Evolutionary conservation across 2,113 vertebrate species (phyloP), one percentile per base, ranked within the genome.

Genomic region (Sitta europaea): DNA sequence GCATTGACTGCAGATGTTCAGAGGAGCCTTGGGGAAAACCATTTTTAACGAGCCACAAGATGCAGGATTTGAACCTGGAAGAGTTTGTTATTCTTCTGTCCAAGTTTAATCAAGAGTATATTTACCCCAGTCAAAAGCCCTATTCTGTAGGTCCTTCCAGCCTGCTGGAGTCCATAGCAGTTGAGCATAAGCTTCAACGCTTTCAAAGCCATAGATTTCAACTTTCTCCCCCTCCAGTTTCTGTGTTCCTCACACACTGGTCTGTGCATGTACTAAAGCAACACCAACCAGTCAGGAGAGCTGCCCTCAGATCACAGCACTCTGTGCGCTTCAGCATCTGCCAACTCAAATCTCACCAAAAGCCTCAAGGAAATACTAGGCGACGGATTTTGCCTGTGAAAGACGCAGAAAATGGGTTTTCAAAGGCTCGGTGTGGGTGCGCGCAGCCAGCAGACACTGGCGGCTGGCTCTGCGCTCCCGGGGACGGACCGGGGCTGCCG

Each of bases 301-400:
- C 33, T 85, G 66, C 51, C 63, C 8, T 8, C 57, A 88, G 70
- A 82, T 90, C 88, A 47, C 24, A 92, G 85, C 4, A 3, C 38
- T 82, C 68, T 50, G 14, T 27, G 24, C 54, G 18, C 59, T 3
- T 1, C 2, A 6, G 58, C 66, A 70, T 1, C 3, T 35, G 88
- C 96, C 94, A 95, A 88, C 47, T 22, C 71, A 92, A 90, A 88
- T 51, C 58, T 80, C 74, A 67, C 48, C 72, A 29, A n/a, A 86
- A 62, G 62, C 48, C 2, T 0, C 1, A 2, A n/a, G 51, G 85
- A 88, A 94, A 73, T 25, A 66, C 1, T 12, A 20, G 3, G 33
- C 0, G 1, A 27, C 0, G 0, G 10, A 9, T 45, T 93, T 70
- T 88, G 63, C 58, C 57, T 27, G 19, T 50, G 67, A 79, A 73